phyloP scores from a whole-genome alignment of 2,888 invertebrate species.

The Sepioteuthis lessoniana region DNA sequence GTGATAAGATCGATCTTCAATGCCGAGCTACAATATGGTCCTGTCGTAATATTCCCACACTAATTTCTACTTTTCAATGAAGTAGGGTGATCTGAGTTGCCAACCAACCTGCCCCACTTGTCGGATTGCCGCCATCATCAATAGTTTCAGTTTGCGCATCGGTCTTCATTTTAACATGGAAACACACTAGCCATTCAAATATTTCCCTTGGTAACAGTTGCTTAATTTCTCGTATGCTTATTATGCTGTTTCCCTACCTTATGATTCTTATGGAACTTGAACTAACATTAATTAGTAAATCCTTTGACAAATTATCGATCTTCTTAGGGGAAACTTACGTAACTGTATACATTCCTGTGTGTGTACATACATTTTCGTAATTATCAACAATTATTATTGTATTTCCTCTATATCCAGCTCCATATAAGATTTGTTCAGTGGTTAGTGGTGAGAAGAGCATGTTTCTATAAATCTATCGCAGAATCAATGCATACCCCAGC shows the following conservation, averaged over 20 bases:
- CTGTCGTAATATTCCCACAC: neutral
- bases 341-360: too few relatives aligned
- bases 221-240: neutral
- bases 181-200: neutral
- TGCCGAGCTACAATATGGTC: neutral
- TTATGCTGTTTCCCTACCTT: neutral
- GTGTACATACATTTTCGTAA: too few relatives aligned
- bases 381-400: too few relatives aligned
- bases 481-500: too few relatives aligned
- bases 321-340: too few relatives aligned
- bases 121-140: neutral
- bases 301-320: neutral
- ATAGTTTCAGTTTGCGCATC: neutral
- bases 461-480: too few relatives aligned
- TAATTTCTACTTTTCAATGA: neutral
- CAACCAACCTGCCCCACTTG: neutral
- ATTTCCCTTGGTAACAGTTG: neutral
- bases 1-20: neutral
- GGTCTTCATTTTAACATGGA: neutral
- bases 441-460: too few relatives aligned
- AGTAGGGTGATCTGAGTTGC: neutral
- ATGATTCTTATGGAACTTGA: neutral
- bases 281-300: neutral
- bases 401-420: too few relatives aligned
- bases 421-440: too few relatives aligned